Conservation (phyloP, 2,888 invertebrate genomes). For the Epinotia nisella region DNA sequence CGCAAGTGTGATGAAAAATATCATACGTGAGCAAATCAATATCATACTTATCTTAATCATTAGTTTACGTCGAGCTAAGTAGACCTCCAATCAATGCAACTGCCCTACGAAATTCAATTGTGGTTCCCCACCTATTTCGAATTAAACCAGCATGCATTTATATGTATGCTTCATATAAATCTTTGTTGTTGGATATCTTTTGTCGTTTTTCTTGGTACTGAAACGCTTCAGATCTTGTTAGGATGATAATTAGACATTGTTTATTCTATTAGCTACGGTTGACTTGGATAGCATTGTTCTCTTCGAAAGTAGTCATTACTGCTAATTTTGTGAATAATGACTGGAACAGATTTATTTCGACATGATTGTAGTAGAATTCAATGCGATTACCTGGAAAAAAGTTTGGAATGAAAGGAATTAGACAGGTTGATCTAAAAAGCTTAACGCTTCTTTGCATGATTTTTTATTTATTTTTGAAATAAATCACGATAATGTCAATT, state of each 20-base stretch:
- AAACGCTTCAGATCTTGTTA: not conserved
- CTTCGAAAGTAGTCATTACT: constrained; percentile 2
- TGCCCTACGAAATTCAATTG: no score
- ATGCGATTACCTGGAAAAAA: not conserved
- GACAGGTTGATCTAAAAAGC: constrained; percentile 2
- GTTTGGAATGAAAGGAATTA: not conserved
- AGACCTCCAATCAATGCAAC: no score
- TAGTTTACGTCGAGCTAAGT: no score
- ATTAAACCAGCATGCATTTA: no score
- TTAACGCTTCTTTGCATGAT: no score
- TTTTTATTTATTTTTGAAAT: no score
- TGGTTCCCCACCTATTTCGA: no score
- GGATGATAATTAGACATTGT: constrained; percentile 3
- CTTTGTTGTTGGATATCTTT: not conserved
- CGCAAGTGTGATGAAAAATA: no score
- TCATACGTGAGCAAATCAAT: not conserved
- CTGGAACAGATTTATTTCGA: not conserved
- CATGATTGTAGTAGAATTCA: not conserved
- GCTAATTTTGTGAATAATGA: not conserved
- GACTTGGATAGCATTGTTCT: not conserved
- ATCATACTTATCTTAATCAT: no score
- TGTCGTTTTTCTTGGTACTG: not conserved
- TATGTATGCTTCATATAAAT: no score
- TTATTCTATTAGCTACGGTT: constrained; percentile 9
- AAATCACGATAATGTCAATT: no score